Evolutionary conservation across 2,888 invertebrate species (phyloP).

Genomic region (Archips xylosteana): DNA sequence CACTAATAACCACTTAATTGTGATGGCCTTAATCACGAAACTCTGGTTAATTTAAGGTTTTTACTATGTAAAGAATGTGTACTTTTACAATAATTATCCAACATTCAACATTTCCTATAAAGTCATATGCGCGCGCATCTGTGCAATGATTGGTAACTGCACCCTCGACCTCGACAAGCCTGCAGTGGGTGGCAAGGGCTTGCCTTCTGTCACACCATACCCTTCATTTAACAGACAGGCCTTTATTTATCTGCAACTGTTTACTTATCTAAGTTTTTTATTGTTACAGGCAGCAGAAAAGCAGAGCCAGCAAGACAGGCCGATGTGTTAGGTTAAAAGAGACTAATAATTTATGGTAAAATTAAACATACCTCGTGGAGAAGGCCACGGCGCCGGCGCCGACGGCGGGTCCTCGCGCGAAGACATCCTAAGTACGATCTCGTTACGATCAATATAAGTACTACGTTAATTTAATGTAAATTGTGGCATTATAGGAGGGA

Average conservation of each 20-base stretch:
- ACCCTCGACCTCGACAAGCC: conserved; percentile 55
- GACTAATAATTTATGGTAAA: conserved; percentile 77
- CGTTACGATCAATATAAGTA: conserved; percentile 81
- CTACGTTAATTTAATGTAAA: conserved; percentile 71
- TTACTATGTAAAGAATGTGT: not conserved
- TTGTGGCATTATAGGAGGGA: conserved; percentile 81
- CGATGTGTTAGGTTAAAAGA: conserved; percentile 73
- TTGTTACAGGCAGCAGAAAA: conserved; percentile 89
- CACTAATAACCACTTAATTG: conserved; percentile 65
- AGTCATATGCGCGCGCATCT: conserved; percentile 75
- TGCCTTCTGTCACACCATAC: conserved; percentile 58
- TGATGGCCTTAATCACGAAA: conserved; percentile 48
- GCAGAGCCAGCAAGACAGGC: conserved; percentile 86
- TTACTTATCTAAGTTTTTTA: conserved; percentile 59
- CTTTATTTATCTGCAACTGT: conserved; percentile 31
- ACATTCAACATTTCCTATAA: conserved; percentile 45
- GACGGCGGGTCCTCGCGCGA: conserved; percentile 67
- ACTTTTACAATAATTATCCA: not conserved
- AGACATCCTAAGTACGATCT: conserved; percentile 84
- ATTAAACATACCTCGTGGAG: conserved; percentile 69
- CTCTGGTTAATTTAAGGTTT: not conserved
- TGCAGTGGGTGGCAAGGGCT: conserved; percentile 54
- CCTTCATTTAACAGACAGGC: conserved; percentile 50
- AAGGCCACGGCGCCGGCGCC: conserved; percentile 53
- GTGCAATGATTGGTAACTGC: conserved; percentile 69